A percentile compares a stretch with the other conserved stretches of the same genome.
Evolutionary conservation across 2,888 invertebrate species (phyloP).

Genomic region (Penaeus monodon): DNA sequence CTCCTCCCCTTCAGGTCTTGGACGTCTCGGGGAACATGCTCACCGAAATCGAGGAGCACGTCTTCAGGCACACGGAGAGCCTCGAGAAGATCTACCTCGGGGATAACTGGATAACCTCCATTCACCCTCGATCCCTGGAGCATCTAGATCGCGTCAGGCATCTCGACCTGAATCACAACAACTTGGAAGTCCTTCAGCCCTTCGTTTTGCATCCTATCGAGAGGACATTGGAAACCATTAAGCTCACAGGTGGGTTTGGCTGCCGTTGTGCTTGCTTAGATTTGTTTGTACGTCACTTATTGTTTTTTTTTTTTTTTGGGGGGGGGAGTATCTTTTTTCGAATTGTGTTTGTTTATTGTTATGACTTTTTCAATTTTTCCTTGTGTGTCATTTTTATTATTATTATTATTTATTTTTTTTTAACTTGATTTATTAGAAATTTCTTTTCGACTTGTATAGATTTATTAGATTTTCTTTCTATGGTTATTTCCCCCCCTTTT

Average conservation of each 20-base stretch:
- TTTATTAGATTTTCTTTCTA: not conserved
- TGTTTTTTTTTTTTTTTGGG: not conserved
- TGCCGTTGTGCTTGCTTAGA: too few species aligned
- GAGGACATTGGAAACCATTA: constrained; percentile 22
- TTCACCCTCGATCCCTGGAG: constrained; percentile 47
- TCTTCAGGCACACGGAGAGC: constrained; percentile 41
- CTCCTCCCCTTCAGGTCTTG: constrained; percentile 36
- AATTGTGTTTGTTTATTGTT: not conserved
- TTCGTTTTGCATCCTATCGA: constrained; percentile 43
- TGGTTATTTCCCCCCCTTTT: not conserved
- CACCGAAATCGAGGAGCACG: constrained; percentile 46
- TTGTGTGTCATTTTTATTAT: not conserved
- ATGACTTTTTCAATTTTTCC: not conserved
- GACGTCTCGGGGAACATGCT: constrained; percentile 60
- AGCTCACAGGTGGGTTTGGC: constrained; percentile 36
- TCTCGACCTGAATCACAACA: constrained; percentile 61
- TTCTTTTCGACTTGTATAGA: too few species aligned
- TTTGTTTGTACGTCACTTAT: not conserved
- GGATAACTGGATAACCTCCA: constrained; percentile 54
- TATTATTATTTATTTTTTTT: too few species aligned
- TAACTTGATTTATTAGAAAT: not conserved
- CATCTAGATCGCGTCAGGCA: constrained; percentile 30
- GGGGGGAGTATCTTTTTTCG: not conserved
- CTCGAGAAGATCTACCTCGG: constrained; percentile 50
- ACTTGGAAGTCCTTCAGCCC: constrained; percentile 47